A percentile compares a stretch with the other conserved stretches of the same genome.
Evolutionary conservation across 1,140 invertebrate species (phyloP).

Genomic region (Drosophila pruinosa): DNA sequence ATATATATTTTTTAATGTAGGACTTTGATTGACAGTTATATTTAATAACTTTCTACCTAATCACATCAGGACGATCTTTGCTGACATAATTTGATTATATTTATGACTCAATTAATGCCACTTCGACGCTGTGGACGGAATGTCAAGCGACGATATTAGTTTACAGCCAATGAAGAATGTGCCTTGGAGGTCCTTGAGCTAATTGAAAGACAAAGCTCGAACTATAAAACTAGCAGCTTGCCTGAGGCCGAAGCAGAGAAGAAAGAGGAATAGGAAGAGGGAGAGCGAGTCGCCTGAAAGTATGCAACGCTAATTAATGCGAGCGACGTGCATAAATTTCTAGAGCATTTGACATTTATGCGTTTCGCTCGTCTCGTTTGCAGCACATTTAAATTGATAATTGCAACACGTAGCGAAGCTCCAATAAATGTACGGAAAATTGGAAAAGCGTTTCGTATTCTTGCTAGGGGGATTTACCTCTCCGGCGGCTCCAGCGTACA

Average conservation of each 20-base stretch:
- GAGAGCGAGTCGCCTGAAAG: slow-evolving; percentile 15
- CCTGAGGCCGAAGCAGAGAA: neutral
- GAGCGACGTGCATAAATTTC: slow-evolving; percentile 75
- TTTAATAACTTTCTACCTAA: too few species aligned
- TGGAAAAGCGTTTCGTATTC: neutral
- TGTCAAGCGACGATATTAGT: slow-evolving; percentile 56
- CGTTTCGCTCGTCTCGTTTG: slow-evolving; percentile 30
- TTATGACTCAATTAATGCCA: slow-evolving; percentile 71
- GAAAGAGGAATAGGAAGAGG: neutral
- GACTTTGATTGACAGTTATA: too few species aligned
- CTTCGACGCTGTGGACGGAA: slow-evolving; percentile 1
- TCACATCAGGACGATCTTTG: neutral
- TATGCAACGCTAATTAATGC: slow-evolving; percentile 74
- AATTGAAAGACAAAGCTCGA: slow-evolving; percentile 47
- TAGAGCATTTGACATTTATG: slow-evolving; percentile 74
- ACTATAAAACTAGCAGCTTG: slow-evolving; percentile 9
- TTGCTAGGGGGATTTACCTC: slow-evolving; percentile 52
- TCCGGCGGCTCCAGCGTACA: slow-evolving; percentile 69
- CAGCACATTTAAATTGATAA: slow-evolving; percentile 72
- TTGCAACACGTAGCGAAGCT: slow-evolving; percentile 61
- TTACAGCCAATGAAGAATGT: slow-evolving; percentile 33
- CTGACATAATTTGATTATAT: slow-evolving; percentile 48
- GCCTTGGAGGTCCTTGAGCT: slow-evolving; percentile 1
- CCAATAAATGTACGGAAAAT: slow-evolving; percentile 29
- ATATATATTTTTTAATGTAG: too few species aligned